phyloP scores from a whole-genome alignment of 2,113 vertebrate genomes.

The Notechis scutatus region DNA sequence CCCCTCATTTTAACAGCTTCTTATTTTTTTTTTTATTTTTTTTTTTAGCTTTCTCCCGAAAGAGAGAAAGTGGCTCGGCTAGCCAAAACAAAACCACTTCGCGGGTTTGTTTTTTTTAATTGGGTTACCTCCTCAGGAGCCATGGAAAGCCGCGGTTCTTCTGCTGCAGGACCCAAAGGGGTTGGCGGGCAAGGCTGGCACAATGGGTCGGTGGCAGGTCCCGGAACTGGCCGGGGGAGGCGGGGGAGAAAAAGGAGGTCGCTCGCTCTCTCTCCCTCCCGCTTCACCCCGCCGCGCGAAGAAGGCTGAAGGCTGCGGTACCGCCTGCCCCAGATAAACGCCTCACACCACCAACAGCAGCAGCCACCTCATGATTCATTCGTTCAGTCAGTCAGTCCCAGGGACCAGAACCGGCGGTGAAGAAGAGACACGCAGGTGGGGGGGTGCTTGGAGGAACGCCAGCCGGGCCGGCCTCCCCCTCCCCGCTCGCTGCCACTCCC shows the following conservation, averaged over 20 bases:
- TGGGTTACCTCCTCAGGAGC: constrained; percentile 56
- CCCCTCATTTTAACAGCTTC: not conserved
- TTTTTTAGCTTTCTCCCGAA: not conserved
- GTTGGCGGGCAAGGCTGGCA: not conserved
- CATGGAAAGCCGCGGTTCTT: constrained; percentile 40
- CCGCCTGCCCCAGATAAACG: constrained; percentile 57
- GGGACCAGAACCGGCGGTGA: constrained; percentile 37
- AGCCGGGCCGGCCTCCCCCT: not conserved
- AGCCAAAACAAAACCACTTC: not conserved
- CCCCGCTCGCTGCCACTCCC: not conserved
- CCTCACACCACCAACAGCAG: constrained; percentile 28
- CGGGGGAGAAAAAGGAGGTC: too few species aligned
- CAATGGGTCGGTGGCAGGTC: constrained; percentile 3
- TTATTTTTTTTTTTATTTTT: not conserved
- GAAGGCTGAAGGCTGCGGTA: constrained; percentile 49
- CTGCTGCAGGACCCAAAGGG: not conserved
- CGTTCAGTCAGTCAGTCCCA: constrained; percentile 59
- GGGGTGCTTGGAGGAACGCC: not conserved
- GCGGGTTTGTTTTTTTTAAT: too few species aligned
- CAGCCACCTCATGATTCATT: constrained; percentile 75
- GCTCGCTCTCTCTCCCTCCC: not conserved
- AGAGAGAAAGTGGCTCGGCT: not conserved
- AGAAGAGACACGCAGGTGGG: too few species aligned
- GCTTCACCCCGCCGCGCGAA: constrained; percentile 52
- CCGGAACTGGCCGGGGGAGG: not conserved